Percentiles rank a stretch among this genome's conserved stretches.
Conservation (phyloP, 2,888 invertebrate genomes). For the Exocentrus adspersus region DNA sequence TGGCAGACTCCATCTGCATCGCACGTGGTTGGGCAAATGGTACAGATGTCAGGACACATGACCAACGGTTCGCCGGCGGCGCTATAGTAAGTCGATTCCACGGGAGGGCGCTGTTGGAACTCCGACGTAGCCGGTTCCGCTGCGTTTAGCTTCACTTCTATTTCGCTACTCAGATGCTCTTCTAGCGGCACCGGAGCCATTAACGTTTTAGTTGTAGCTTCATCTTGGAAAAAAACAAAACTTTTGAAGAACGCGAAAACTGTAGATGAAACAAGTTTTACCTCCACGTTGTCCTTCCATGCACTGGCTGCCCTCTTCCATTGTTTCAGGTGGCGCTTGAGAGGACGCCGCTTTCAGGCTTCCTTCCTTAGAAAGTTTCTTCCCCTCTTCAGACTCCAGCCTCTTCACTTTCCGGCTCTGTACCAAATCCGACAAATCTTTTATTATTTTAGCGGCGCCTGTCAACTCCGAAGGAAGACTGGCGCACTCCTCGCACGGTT, state of each 20-base stretch:
- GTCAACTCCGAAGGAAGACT: conserved; percentile 52
- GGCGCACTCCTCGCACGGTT: conserved; percentile 50
- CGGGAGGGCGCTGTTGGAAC: background rate
- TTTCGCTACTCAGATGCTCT: background rate
- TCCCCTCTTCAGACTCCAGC: background rate
- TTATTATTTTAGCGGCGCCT: conserved; percentile 55
- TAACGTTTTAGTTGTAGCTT: background rate
- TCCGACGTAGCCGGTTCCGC: background rate
- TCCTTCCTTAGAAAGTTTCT: background rate
- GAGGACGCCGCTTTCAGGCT: background rate
- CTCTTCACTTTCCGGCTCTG: conserved; percentile 40
- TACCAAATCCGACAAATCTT: conserved; percentile 56
- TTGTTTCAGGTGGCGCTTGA: background rate
- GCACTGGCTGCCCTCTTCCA: background rate
- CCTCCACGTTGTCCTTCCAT: background rate
- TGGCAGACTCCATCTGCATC: background rate
- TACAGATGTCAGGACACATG: background rate
- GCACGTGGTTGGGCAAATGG: background rate
- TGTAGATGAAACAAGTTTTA: too few relatives aligned
- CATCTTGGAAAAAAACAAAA: background rate
- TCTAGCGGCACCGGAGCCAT: background rate
- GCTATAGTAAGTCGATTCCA: conserved; percentile 28
- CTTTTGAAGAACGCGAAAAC: too few relatives aligned
- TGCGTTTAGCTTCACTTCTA: background rate
- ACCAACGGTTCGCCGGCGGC: background rate